A percentile compares a stretch with the other conserved stretches of the same genome.
Evolutionary conservation across 2,888 invertebrate species (phyloP).

Genomic region (Loripinus fragilis): DNA sequence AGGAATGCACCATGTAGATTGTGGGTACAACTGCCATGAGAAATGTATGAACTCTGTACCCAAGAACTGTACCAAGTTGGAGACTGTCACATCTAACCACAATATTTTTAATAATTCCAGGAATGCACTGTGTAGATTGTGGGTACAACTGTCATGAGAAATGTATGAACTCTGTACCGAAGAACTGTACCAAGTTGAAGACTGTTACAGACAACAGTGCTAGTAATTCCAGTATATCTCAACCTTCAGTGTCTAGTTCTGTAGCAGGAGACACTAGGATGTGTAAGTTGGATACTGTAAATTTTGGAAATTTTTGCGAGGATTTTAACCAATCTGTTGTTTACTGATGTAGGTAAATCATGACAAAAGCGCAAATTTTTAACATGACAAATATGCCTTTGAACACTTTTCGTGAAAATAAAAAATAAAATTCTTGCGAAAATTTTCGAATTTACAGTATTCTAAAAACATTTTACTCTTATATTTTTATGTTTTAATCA

Average conservation of each 20-base stretch:
- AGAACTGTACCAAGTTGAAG: constrained; percentile 85
- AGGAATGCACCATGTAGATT: constrained; percentile 92
- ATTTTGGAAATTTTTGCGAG: too few relatives aligned
- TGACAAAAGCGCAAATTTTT: too few relatives aligned
- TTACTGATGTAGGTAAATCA: too few relatives aligned
- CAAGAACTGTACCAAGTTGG: constrained; percentile 85
- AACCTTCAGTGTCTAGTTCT: constrained; percentile 67
- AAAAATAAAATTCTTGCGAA: too few relatives aligned
- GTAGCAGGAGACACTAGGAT: constrained; percentile 59
- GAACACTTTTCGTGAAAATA: too few relatives aligned
- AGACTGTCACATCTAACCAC: constrained; percentile 73
- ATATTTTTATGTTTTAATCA: too few relatives aligned
- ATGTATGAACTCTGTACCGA: constrained; percentile 93
- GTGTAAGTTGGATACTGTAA: constrained; percentile 61
- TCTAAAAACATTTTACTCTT: too few relatives aligned
- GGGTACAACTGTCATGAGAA: constrained; percentile 98
- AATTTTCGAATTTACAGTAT: too few relatives aligned
- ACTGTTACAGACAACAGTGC: constrained; percentile 73
- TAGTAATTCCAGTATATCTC: constrained; percentile 74
- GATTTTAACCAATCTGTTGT: too few relatives aligned
- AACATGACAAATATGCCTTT: too few relatives aligned
- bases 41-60: constrained; percentile 95
- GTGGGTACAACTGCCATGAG: constrained; percentile 97
- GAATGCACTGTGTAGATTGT: constrained; percentile 93
- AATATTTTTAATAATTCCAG: too few relatives aligned